These are phyloP conservation scores for Xenopus petersii DNA, from an alignment of 2,797 vertebrate species.

Conservation along the genomic window DNA sequence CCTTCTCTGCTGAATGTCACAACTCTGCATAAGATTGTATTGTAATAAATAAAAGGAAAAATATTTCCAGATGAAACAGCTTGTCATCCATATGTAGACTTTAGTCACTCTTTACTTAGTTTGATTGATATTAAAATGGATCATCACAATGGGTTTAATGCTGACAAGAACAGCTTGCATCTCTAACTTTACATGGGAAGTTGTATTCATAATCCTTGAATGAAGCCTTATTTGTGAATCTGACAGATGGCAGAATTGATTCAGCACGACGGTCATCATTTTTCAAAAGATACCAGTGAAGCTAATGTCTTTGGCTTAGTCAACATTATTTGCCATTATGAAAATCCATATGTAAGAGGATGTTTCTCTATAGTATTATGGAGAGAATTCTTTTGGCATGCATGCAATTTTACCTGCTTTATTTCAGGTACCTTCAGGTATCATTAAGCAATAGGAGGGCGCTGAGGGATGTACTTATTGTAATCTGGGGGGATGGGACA, in stretches of 20 bases:
- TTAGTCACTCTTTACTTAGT: constrained; percentile 76
- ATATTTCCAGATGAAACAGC: constrained; percentile 76
- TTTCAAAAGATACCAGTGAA: constrained; percentile 61
- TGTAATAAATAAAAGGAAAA: constrained; percentile 66
- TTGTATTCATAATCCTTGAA: constrained; percentile 62
- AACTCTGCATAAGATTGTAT: constrained; percentile 52
- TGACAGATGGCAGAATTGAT: constrained; percentile 71
- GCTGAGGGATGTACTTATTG: too few species aligned
- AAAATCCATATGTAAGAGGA: constrained; percentile 2
- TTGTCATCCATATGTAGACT: constrained; percentile 76
- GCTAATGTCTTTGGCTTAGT: constrained; percentile 61
- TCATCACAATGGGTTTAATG: constrained; percentile 67
- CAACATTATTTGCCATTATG: constrained; percentile 50
- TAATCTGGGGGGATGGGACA: too few species aligned
- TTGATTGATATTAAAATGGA: constrained; percentile 72
- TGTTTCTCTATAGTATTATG: too few species aligned
- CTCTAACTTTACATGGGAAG: constrained; percentile 61
- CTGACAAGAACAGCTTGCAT: constrained; percentile 75
- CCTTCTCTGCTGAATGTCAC: neutral
- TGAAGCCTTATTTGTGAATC: constrained; percentile 59
- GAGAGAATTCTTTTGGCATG: too few species aligned
- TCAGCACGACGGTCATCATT: constrained; percentile 59
- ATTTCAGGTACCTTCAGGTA: too few species aligned
- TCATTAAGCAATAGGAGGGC: too few species aligned
- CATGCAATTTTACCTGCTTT: too few species aligned